Percentiles rank a stretch among this genome's conserved stretches.
Conservation (phyloP, 2,113 vertebrate species). For the Crypturellus undulatus region DNA sequence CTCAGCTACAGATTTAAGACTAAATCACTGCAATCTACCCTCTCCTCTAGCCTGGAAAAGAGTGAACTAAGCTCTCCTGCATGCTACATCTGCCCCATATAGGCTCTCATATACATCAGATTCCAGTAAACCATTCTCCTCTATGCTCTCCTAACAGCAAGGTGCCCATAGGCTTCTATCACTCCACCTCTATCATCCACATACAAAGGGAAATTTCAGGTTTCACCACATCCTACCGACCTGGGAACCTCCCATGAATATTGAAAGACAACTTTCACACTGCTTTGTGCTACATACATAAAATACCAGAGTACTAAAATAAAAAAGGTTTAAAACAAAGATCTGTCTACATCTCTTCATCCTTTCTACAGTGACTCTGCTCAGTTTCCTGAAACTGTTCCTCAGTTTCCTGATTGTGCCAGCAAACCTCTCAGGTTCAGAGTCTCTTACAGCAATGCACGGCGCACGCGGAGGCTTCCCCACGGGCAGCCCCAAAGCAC, state of each 20-base stretch:
- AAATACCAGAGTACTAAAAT: not conserved
- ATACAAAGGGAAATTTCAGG: not conserved
- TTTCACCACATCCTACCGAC: not conserved
- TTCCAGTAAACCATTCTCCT: not conserved
- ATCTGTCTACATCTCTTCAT: not conserved
- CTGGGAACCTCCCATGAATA: not conserved
- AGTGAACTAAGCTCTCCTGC: not conserved
- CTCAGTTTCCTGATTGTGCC: not conserved
- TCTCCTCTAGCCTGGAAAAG: not conserved
- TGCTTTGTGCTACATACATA: not conserved
- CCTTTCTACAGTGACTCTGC: not conserved
- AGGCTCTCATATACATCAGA: not conserved
- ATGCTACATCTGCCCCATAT: too few relatives aligned
- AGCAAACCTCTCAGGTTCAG: not conserved
- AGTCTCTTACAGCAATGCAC: not conserved
- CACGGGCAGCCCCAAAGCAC: not conserved
- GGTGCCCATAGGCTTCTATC: not conserved
- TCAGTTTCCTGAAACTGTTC: not conserved
- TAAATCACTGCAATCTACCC: not conserved
- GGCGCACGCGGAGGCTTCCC: not conserved
- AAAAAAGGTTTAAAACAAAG: not conserved
- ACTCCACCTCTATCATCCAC: rapidly evolving
- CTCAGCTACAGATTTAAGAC: not conserved
- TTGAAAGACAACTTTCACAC: not conserved
- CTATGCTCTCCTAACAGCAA: not conserved